These are phyloP conservation scores for Stratiomys singularior DNA, from an alignment of 2,888 invertebrate species.

Conservation along the genomic window DNA sequence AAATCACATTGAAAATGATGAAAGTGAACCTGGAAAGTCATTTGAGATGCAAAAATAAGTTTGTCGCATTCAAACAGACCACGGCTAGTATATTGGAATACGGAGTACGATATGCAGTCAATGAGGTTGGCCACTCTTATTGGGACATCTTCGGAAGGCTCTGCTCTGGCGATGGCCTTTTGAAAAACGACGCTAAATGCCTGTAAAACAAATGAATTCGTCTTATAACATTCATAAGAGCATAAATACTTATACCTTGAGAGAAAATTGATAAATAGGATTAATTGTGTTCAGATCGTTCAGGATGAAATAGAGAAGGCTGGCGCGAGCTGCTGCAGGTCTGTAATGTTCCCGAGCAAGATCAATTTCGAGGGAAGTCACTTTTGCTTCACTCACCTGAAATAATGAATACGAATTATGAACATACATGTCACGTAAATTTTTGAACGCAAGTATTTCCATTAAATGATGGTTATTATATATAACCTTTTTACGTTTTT, in stretches of 20 bases:
- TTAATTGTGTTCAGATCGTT: constrained; percentile 96
- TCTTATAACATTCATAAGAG: background rate
- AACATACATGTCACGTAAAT: too few species aligned
- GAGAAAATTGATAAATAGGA: constrained; percentile 96
- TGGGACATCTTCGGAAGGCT: constrained; percentile 81
- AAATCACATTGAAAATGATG: background rate
- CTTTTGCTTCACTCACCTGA: constrained; percentile 85
- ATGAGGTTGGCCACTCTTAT: constrained; percentile 87
- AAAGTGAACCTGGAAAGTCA: constrained; percentile 85
- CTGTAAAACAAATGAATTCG: constrained; percentile 64
- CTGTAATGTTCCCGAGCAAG: constrained; percentile 86
- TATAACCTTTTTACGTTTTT: too few species aligned
- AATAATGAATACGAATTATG: constrained; percentile 30
- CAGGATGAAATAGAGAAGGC: constrained; percentile 92
- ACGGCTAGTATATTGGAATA: constrained; percentile 93
- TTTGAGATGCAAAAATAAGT: constrained; percentile 94
- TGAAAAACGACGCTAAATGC: constrained; percentile 98
- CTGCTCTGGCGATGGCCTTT: constrained; percentile 91
- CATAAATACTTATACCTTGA: constrained; percentile 73
- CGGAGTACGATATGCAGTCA: constrained; percentile 93
- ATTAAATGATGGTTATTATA: too few species aligned
- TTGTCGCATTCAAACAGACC: constrained; percentile 97
- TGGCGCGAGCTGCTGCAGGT: constrained; percentile 88
- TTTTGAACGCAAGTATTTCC: too few species aligned
- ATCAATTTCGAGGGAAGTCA: constrained; percentile 92